A percentile compares a stretch with the other conserved stretches of the same genome.
phyloP scores from a whole-genome alignment of 2,113 vertebrate species.

The Leptosomus discolor region DNA sequence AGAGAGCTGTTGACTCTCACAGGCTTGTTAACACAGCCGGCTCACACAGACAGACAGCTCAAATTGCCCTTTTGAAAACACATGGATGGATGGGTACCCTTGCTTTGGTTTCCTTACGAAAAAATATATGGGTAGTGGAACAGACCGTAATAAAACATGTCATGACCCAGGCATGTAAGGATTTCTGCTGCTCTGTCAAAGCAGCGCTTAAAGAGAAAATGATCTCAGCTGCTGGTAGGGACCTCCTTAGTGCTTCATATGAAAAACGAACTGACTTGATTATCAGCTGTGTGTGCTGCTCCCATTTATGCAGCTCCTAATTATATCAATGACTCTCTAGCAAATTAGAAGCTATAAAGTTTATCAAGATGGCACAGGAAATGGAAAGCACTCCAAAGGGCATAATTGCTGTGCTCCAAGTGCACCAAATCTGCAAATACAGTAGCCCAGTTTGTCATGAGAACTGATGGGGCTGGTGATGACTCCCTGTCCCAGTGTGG shows the following conservation, averaged over 20 bases:
- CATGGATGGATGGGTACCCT: accelerated
- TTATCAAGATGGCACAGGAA: slow-evolving; percentile 53
- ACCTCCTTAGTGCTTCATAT: not conserved
- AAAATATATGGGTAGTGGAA: not conserved
- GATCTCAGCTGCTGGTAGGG: not conserved
- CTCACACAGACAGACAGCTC: not conserved
- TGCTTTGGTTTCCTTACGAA: not conserved
- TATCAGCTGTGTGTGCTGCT: slow-evolving; percentile 7
- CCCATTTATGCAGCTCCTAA: slow-evolving; percentile 32
- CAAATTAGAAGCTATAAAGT: slow-evolving; percentile 53
- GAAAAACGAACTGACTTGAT: slow-evolving; percentile 5
- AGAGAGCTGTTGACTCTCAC: not conserved
- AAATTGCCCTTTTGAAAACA: not conserved
- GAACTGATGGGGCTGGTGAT: not conserved
- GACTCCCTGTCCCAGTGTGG: accelerated
- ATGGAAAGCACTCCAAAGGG: slow-evolving; percentile 13
- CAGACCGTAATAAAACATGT: not conserved
- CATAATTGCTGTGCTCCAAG: not conserved
- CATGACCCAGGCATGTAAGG: not conserved
- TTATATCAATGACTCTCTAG: slow-evolving; percentile 54
- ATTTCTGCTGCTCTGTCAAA: not conserved
- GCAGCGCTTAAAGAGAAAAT: not conserved
- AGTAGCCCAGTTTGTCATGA: not conserved
- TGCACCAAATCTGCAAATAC: not conserved
- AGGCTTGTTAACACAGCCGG: not conserved